Evolutionary conservation across 2,113 vertebrate genomes (phyloP), one percentile per base, ranked within the genome.

Genomic region (Archocentrus centrarchus): DNA sequence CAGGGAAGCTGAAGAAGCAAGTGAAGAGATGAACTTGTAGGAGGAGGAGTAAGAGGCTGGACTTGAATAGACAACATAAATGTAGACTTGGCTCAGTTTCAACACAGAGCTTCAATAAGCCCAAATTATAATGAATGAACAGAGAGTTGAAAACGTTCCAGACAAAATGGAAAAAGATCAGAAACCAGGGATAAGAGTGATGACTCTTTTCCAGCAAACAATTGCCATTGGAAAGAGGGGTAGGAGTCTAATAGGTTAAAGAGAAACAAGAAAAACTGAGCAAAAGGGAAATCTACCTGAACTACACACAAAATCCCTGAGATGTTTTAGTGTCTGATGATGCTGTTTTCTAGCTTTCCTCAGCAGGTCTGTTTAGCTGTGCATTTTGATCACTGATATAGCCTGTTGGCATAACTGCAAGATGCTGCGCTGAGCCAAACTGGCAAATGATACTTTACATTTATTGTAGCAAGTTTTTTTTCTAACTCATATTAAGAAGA

Each of bases 331-430:
- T 24, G 0, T 20, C 6, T 32, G 13, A 44, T 27, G 35, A 4
- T 6, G 68, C 58, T 76, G 47, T 63, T 86, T 86, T 76, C 15
- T 59, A 62, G 76, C 24, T 11, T 64, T 70, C 55, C 30, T 73
- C 68, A 55, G 32, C 27, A 73, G 18, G 57, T 62, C 73, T 44
- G 64, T 70, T 80, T 18, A 27, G 22, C 32, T 62, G 41, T 59
- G 17, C 17, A 59, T 62, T 87, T 78, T 81, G 35, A 70, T 85
- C 57, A 68, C 63, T 63, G 50, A 35, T 59, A 73, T 30, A 59
- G 50, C 27, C 22, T 79, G 77, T 58, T 81, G 66, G 30, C 32
- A 70, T 18, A 81, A 47, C 32, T 37, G 3, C 75, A 66, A 77
- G 2, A 39, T 6, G 59, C 20, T 50, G n/a, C 14, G 39, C 18